Base-by-base conservation (phyloP, 2,113 vertebrate genomes). In the Dipodomys ordii region DNA sequence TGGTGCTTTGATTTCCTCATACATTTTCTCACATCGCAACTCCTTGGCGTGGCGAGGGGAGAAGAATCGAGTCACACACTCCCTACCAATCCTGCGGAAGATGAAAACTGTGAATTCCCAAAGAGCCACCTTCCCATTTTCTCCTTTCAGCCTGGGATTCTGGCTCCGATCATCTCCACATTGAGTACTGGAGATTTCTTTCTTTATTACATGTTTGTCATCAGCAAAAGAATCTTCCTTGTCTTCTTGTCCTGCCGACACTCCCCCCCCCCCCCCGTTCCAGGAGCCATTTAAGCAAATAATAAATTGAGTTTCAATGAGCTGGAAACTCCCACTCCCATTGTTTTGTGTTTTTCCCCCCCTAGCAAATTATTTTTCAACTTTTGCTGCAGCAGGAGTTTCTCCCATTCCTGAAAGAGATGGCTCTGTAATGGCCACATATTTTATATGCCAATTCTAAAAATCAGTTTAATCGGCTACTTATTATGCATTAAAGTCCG, bases 261-360 rank as follows among this genome's bases (percentile, higher is more conserved):
- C 93, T 94, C 90, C 92, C 92, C 88, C 77, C 35, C 90, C 92
- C 92, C 88, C 77, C 49, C 49, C 94, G 90, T 96, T 97, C 95
- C 97, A 97, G 90, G 83, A 97, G 90, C 94, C 97, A 95, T 87
- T 97, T 97, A 95, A 97, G 97, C 97, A 97, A 96, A 96, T 96
- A 97, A 97, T 97, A 96, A 97, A 97, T 96, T 96, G 96, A 95
- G 97, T 97, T 97, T 96, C 96, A 97, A 97, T 96, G 97, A 96
- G 95, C 97, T 96, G 96, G 96, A 97, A 97, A 95, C 96, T 96
- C 95, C 2, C 2, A 87, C 90, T 97, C 96, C 20, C 93, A 96
- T 94, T 39, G 39, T 39, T 39, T 39, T 39, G 39, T 39, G 39
- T 39, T 93, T 97, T 97, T 97, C 11, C 12, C 53, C 53, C 53